These are phyloP conservation scores for Molorchus minor DNA, from an alignment of 2,888 invertebrate genomes.

Conservation along the genomic window DNA sequence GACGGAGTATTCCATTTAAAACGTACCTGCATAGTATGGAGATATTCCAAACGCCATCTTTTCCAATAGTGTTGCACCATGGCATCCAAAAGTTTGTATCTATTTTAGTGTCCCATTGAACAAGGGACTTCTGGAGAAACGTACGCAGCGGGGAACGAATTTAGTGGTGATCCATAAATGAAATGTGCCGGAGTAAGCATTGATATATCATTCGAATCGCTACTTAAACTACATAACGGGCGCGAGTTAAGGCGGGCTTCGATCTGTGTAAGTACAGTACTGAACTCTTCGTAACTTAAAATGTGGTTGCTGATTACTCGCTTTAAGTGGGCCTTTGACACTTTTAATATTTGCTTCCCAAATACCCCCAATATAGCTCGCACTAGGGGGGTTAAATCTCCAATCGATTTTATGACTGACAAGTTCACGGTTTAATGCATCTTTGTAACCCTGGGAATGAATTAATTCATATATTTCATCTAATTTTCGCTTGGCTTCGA, in stretches of 20 bases:
- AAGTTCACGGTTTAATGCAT: too few relatives aligned
- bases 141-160: not conserved
- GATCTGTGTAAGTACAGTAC: not conserved
- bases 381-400: not conserved
- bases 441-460: too few relatives aligned
- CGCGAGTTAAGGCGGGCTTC: not conserved
- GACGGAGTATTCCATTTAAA: slow-evolving; percentile 15
- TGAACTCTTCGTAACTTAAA: not conserved
- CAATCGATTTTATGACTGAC: too few relatives aligned
- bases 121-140: not conserved
- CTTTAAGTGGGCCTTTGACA: not conserved
- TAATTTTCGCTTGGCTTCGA: too few relatives aligned
- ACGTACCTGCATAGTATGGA: slow-evolving; percentile 9
- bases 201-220: slow-evolving; percentile 16
- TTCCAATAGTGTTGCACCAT: slow-evolving; percentile 18
- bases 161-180: slow-evolving; percentile 5
- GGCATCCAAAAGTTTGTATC: slow-evolving; percentile 20
- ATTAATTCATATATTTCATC: too few relatives aligned
- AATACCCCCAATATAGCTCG: not conserved
- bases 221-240: not conserved
- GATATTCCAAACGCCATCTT: slow-evolving; percentile 22
- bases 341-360: not conserved
- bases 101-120: not conserved
- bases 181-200: slow-evolving; percentile 39
- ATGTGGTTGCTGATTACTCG: not conserved